Evolutionary conservation across 2,888 invertebrate species (phyloP).

Genomic region (Hydraecia micacea): DNA sequence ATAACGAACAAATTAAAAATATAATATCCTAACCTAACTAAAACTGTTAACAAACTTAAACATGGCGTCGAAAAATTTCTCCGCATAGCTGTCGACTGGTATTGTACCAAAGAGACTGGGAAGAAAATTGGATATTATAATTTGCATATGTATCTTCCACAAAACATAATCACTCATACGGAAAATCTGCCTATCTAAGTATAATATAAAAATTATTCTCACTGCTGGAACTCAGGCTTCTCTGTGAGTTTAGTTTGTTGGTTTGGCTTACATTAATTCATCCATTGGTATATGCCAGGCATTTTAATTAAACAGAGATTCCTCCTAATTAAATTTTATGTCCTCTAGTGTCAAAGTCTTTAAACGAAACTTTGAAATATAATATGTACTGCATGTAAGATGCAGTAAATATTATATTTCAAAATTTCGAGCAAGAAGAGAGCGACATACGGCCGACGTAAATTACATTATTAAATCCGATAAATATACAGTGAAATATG

Average conservation of each 20-base stretch:
- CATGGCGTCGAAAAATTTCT: background rate
- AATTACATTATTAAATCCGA: background rate
- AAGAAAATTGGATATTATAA: background rate
- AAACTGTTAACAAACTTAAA: background rate
- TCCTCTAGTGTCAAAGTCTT: background rate
- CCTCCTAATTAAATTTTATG: too few species aligned
- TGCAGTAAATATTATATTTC: background rate
- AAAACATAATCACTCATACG: background rate
- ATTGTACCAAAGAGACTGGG: conserved; percentile 50
- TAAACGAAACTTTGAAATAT: background rate
- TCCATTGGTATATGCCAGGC: background rate
- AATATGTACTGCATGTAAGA: background rate
- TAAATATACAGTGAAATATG: background rate
- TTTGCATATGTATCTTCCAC: background rate
- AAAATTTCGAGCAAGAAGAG: background rate
- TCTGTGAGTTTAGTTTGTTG: background rate
- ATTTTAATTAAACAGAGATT: background rate
- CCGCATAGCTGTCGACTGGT: background rate
- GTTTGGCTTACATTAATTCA: background rate
- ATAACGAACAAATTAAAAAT: background rate
- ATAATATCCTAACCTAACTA: background rate
- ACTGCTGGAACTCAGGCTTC: background rate
- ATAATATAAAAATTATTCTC: background rate
- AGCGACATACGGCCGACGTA: background rate
- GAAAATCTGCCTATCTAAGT: background rate